Percentiles rank a stretch among this genome's conserved stretches.
Conservation (phyloP, 2,113 vertebrate genomes). For the Pan paniscus region DNA sequence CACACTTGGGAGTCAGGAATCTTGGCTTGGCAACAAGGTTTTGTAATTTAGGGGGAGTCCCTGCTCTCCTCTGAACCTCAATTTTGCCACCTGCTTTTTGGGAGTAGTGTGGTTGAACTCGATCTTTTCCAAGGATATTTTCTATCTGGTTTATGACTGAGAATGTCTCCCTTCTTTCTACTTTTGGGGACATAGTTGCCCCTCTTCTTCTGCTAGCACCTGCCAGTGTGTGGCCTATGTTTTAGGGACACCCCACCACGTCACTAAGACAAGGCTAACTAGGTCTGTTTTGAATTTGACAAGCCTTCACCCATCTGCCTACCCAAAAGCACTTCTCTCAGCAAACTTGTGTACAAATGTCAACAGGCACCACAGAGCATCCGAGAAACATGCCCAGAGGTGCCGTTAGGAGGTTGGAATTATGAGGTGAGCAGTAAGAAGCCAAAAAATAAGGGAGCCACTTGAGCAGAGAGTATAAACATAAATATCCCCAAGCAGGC, state of each 20-base stretch:
- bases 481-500: constrained; percentile 86
- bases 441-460: constrained; percentile 86
- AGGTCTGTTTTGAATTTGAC: constrained; percentile 59
- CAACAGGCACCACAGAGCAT: constrained; percentile 67
- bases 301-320: constrained; percentile 67
- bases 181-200: neutral
- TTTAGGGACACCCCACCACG: rapidly evolving
- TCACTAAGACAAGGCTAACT: neutral
- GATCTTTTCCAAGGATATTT: neutral
- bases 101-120: neutral
- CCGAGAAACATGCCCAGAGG: constrained; percentile 82
- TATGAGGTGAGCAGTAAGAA: constrained; percentile 84
- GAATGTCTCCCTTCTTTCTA: neutral
- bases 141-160: neutral
- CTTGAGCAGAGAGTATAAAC: constrained; percentile 87
- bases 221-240: rapidly evolving
- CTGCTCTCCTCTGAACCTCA: neutral
- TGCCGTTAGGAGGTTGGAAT: constrained; percentile 84
- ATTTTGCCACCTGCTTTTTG: constrained; percentile 15
- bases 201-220: neutral
- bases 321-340: constrained; percentile 35
- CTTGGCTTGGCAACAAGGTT: constrained; percentile 31
- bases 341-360: constrained; percentile 69
- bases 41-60: neutral
- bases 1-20: neutral